A percentile compares a stretch with the other conserved stretches of the same genome.
Evolutionary conservation across 1,140 invertebrate species (phyloP).

Genomic region (Brachionus rubens): DNA sequence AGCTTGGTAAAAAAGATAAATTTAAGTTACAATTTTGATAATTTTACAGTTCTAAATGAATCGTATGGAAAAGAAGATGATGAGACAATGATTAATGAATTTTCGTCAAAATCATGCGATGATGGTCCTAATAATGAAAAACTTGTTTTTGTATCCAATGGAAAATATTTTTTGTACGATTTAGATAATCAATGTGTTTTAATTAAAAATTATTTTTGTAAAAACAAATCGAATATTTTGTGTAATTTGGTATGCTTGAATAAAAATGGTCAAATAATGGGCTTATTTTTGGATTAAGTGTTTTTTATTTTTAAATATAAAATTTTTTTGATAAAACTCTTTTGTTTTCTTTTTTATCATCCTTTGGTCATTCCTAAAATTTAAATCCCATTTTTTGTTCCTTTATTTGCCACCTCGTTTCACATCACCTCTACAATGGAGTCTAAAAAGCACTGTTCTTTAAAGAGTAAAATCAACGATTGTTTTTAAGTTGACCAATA

Average conservation of each 20-base stretch:
- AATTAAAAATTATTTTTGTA: neutral
- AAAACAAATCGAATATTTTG: neutral
- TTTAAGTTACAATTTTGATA: neutral
- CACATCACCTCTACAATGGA: too few species aligned
- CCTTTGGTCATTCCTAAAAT: too few species aligned
- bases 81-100: too few species aligned
- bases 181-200: neutral
- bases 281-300: neutral
- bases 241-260: neutral
- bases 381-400: too few species aligned
- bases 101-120: neutral
- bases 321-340: too few species aligned
- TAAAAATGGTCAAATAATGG: neutral
- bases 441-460: too few species aligned
- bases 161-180: conserved; percentile 12
- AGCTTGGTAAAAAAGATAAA: neutral
- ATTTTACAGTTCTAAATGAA: neutral
- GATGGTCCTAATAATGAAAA: neutral
- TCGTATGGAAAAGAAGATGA: neutral
- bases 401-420: too few species aligned
- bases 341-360: too few species aligned
- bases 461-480: too few species aligned
- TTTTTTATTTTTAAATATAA: neutral
- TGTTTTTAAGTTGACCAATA: too few species aligned
- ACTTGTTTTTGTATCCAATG: neutral